Conservation (phyloP, 2,113 vertebrate genomes). For the Proterorhinus semilunaris region DNA sequence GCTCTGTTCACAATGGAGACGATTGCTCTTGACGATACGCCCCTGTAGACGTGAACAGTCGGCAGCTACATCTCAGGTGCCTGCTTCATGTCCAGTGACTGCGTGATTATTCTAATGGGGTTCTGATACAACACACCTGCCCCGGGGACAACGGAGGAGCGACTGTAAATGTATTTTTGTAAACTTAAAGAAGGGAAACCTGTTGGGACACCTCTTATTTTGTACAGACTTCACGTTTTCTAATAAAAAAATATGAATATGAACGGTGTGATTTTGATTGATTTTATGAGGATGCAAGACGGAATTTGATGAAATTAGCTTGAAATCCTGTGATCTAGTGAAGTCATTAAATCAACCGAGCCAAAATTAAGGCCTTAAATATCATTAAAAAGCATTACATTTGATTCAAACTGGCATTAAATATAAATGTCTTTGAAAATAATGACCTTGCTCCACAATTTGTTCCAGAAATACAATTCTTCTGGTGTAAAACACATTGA, state of each 20-base stretch:
- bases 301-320: too few relatives aligned
- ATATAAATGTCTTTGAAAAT: too few relatives aligned
- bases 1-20: constrained; percentile 34
- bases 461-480: too few relatives aligned
- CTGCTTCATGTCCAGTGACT: constrained; percentile 28
- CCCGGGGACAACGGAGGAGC: constrained; percentile 31
- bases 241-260: not conserved
- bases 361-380: too few relatives aligned
- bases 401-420: too few relatives aligned
- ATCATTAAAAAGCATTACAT: too few relatives aligned
- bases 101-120: constrained; percentile 35
- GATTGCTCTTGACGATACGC: constrained; percentile 22
- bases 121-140: constrained; percentile 47
- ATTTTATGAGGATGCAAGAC: too few relatives aligned
- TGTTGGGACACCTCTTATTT: constrained; percentile 28
- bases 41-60: constrained; percentile 23
- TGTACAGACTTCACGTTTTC: constrained; percentile 47
- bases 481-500: too few relatives aligned
- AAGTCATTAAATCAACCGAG: too few relatives aligned
- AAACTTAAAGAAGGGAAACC: constrained; percentile 28
- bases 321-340: too few relatives aligned
- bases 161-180: constrained; percentile 61
- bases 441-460: too few relatives aligned
- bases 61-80: constrained; percentile 67
- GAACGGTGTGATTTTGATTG: not conserved